Evolutionary conservation across 2,113 vertebrate species (phyloP).

Genomic region (Rhabdomys dilectus): DNA sequence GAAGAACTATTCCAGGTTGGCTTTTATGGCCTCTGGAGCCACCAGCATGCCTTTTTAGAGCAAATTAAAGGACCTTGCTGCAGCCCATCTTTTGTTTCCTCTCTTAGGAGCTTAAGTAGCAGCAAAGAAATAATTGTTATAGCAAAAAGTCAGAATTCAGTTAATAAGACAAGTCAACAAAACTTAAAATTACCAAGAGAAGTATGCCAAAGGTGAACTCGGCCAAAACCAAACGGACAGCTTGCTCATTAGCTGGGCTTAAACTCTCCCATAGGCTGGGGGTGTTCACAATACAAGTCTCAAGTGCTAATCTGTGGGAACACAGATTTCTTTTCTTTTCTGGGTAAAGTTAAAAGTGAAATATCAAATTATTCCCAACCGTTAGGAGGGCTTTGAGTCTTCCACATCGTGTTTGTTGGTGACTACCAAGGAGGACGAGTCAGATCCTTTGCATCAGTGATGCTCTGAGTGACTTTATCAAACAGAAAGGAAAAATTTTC

Average conservation of each 20-base stretch:
- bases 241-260: constrained; percentile 41
- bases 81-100: constrained; percentile 29
- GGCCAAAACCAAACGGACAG: constrained; percentile 44
- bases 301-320: constrained; percentile 51
- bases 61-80: background rate
- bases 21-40: background rate
- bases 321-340: constrained; percentile 55
- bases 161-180: background rate
- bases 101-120: constrained; percentile 37
- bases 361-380: constrained; percentile 59
- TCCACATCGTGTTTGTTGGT: constrained; percentile 1
- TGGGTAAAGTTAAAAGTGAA: constrained; percentile 61
- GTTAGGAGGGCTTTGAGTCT: background rate
- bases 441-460: background rate
- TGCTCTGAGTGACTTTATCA: background rate
- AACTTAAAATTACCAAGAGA: constrained; percentile 40
- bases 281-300: constrained; percentile 34
- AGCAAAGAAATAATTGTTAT: background rate
- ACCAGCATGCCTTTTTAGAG: background rate
- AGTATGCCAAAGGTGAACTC: constrained; percentile 55
- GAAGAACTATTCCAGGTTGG: background rate
- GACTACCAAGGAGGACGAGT: background rate
- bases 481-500: background rate
- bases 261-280: constrained; percentile 30
- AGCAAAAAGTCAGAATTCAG: constrained; percentile 42